phyloP scores from a whole-genome alignment of 2,113 vertebrate species.

The Chloebia gouldiae region DNA sequence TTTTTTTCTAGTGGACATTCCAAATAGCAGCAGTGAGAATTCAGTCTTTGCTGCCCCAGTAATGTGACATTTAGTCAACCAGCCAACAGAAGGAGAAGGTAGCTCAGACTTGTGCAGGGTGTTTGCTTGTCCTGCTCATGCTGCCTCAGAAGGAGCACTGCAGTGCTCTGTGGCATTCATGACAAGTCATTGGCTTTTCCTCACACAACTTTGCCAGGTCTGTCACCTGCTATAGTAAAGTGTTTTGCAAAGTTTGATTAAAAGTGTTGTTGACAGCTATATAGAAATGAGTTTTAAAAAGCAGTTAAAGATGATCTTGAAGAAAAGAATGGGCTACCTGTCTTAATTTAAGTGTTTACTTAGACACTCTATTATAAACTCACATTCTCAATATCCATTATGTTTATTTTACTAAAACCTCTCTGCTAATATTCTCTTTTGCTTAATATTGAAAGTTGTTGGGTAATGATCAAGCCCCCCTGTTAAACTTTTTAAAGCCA shows the following conservation, averaged over 20 bases:
- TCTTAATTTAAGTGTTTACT: neutral
- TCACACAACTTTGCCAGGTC: neutral
- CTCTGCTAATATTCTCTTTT: neutral
- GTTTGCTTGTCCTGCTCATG: neutral
- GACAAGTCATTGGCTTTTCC: neutral
- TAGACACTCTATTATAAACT: neutral
- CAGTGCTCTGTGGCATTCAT: neutral
- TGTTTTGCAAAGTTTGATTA: neutral
- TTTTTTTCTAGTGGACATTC: neutral
- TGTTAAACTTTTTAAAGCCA: neutral
- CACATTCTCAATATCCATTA: neutral
- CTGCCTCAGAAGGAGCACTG: neutral
- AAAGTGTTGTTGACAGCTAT: neutral
- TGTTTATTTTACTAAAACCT: neutral
- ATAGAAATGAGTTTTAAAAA: neutral
- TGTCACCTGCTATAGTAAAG: neutral
- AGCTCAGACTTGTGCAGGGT: neutral
- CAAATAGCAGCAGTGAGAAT: neutral
- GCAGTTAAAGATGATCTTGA: neutral
- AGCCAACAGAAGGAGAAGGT: accelerated
- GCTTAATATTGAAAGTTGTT: neutral
- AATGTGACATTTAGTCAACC: neutral
- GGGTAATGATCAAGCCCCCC: neutral
- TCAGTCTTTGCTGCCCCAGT: neutral
- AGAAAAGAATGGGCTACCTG: neutral